Evolutionary conservation across 2,113 vertebrate species (phyloP).

Genomic region (Barnardius zonarius): DNA sequence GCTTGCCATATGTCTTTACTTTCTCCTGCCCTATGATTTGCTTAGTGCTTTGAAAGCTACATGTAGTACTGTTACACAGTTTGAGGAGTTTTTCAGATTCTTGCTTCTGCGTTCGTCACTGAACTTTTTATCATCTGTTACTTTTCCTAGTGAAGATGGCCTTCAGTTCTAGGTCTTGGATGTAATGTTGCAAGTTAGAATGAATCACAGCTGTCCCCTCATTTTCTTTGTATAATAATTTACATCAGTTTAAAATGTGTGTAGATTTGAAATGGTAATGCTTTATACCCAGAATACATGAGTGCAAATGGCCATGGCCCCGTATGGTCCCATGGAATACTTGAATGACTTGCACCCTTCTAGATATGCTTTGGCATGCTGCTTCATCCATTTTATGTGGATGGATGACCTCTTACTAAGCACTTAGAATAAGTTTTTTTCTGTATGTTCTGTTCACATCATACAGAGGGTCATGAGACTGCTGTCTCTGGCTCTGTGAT

Average conservation of each 20-base stretch:
- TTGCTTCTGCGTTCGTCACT: neutral
- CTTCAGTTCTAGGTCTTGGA: neutral
- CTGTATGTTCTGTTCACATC: neutral
- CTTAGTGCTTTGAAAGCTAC: neutral
- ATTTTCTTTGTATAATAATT: neutral
- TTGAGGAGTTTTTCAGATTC: neutral
- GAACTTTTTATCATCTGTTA: neutral
- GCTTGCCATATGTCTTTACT: neutral
- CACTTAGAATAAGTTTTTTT: neutral
- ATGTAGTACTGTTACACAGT: neutral
- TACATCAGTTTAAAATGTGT: neutral
- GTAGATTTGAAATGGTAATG: neutral
- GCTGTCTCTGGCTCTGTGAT: neutral
- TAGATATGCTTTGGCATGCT: neutral
- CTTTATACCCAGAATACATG: neutral
- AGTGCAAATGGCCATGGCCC: neutral
- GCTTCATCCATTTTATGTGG: neutral
- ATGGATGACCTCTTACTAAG: neutral
- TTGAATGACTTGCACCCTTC: neutral
- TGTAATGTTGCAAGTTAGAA: neutral
- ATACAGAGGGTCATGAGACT: neutral
- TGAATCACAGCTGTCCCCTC: neutral
- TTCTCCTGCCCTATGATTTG: neutral
- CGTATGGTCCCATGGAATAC: neutral
- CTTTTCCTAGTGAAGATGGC: neutral